Conservation (phyloP, 2,888 invertebrate genomes). For the Drymonia ruficornis region DNA sequence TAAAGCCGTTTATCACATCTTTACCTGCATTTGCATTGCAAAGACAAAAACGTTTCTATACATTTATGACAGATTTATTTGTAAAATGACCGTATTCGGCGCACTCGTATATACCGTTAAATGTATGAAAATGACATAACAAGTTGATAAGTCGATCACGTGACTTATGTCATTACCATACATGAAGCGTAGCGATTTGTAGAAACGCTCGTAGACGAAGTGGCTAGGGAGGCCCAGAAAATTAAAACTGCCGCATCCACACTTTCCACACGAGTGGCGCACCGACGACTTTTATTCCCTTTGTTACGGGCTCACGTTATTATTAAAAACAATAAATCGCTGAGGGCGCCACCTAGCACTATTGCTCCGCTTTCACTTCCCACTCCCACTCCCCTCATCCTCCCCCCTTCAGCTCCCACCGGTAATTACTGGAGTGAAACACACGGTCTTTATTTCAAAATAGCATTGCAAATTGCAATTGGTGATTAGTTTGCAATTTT, state of each 20-base stretch:
- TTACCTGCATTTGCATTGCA: too few species aligned
- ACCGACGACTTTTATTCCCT: constrained; percentile 79
- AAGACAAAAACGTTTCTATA: too few species aligned
- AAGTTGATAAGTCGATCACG: too few species aligned
- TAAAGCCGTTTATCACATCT: too few species aligned
- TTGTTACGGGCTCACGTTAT: constrained; percentile 82
- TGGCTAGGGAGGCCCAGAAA: too few species aligned
- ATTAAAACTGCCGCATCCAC: constrained; percentile 33
- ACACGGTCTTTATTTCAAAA: constrained; percentile 57
- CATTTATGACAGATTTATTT: too few species aligned
- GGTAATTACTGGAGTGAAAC: constrained; percentile 45
- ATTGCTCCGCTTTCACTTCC: constrained; percentile 79
- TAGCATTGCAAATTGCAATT: constrained; percentile 50
- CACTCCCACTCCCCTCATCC: constrained; percentile 48
- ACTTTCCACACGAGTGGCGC: constrained; percentile 44
- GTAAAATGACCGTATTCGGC: too few species aligned
- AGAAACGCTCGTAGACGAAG: too few species aligned
- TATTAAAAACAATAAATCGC: constrained; percentile 86
- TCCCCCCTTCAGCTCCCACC: constrained; percentile 29
- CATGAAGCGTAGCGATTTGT: too few species aligned
- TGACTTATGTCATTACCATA: too few species aligned
- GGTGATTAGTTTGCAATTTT: constrained; percentile 47
- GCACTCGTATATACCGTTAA: too few species aligned
- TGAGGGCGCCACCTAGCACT: constrained; percentile 81
- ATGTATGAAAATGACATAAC: too few species aligned